Conservation (phyloP, 2,797 vertebrate genomes). For the Microctenopoma lineatum region DNA sequence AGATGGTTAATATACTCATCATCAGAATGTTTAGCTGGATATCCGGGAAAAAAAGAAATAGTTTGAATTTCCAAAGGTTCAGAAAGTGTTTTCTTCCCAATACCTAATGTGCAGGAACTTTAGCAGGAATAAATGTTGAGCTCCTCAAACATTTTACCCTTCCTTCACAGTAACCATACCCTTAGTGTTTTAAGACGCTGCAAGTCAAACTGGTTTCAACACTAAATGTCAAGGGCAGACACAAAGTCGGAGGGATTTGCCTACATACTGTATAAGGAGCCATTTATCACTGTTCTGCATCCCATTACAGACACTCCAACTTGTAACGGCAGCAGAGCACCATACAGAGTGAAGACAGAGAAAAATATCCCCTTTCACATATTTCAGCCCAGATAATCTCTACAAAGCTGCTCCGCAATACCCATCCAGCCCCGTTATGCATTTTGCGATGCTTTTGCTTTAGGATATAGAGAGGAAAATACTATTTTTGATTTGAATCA, state of each 20-base stretch:
- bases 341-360: conserved; percentile 36
- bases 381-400: conserved; percentile 71
- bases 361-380: conserved; percentile 51
- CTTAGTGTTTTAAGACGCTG: conserved; percentile 46
- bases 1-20: conserved; percentile 2
- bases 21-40: conserved; percentile 41
- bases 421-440: conserved; percentile 41
- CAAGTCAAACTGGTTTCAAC: conserved; percentile 63
- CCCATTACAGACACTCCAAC: conserved; percentile 70
- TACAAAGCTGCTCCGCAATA: conserved; percentile 58
- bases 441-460: conserved; percentile 47
- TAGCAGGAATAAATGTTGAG: background rate
- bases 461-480: conserved; percentile 40
- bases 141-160: background rate
- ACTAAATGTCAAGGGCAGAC: conserved; percentile 80
- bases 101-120: too few species aligned
- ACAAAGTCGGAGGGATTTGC: conserved; percentile 74
- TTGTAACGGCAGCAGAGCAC: conserved; percentile 61
- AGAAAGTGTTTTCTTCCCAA: too few species aligned
- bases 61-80: too few species aligned
- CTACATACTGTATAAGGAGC: conserved; percentile 72
- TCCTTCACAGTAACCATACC: background rate
- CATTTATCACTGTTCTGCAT: conserved; percentile 81
- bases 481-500: conserved; percentile 55
- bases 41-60: background rate